These are phyloP conservation scores for Syngnathus rostellatus DNA, from an alignment of 2,797 vertebrate species.

Conservation along the genomic window DNA sequence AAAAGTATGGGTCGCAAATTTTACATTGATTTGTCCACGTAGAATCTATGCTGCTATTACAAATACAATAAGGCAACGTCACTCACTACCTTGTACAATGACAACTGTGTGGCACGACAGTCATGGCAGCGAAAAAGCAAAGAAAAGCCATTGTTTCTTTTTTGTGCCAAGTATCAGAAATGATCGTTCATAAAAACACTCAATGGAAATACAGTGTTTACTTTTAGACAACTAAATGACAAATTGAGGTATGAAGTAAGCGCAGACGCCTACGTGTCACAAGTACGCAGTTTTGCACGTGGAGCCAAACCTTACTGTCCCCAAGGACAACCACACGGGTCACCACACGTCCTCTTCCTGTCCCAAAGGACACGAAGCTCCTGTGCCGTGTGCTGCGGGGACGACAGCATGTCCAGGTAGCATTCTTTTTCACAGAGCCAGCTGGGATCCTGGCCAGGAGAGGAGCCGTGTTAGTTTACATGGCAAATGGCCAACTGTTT, in stretches of 20 bases:
- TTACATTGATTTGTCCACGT: slow-evolving; percentile 15
- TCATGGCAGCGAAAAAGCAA: slow-evolving; percentile 38
- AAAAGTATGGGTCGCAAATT: slow-evolving; percentile 29
- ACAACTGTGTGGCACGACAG: slow-evolving; percentile 32
- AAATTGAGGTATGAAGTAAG: slow-evolving; percentile 18
- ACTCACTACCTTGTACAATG: slow-evolving; percentile 53
- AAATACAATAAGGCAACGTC: slow-evolving; percentile 54
- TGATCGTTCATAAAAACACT: slow-evolving; percentile 9
- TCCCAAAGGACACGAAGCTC: slow-evolving; percentile 82
- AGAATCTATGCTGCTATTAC: slow-evolving; percentile 24
- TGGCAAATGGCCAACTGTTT: not conserved
- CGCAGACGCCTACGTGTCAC: slow-evolving; percentile 15
- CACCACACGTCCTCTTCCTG: slow-evolving; percentile 75
- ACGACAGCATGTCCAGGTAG: slow-evolving; percentile 87
- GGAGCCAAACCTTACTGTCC: slow-evolving; percentile 33
- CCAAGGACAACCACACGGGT: slow-evolving; percentile 84
- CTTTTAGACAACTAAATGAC: slow-evolving; percentile 5
- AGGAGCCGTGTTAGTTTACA: not conserved
- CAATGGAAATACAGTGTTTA: slow-evolving; percentile 9
- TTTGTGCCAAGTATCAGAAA: not conserved
- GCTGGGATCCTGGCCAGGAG: slow-evolving; percentile 73
- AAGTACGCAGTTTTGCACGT: slow-evolving; percentile 26
- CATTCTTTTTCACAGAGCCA: slow-evolving; percentile 96
- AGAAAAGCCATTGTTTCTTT: slow-evolving; percentile 24
- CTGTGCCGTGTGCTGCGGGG: slow-evolving; percentile 83